phyloP scores from a whole-genome alignment of 2,888 invertebrate species.

The Litoditis marina region DNA sequence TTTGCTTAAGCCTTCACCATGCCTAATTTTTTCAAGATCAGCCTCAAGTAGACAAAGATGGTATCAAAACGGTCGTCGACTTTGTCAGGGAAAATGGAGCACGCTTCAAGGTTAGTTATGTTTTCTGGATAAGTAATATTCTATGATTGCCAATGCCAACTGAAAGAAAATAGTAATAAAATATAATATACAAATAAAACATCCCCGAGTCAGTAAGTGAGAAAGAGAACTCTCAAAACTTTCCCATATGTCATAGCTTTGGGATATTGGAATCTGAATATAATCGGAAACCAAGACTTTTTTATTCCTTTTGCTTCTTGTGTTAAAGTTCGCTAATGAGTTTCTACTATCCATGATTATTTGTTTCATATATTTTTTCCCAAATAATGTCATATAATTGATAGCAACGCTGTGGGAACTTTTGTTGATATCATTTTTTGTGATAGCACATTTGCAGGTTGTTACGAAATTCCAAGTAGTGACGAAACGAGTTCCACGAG shows the following conservation, averaged over 20 bases:
- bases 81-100: conserved; percentile 41
- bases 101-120: conserved; percentile 30
- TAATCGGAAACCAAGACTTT: not conserved
- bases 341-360: too few species aligned
- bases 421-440: not conserved
- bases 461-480: conserved; percentile 72
- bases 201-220: too few species aligned
- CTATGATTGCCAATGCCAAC: too few species aligned
- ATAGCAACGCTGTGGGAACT: too few species aligned
- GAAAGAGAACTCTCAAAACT: too few species aligned
- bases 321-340: too few species aligned
- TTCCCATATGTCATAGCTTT: not conserved
- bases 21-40: conserved; percentile 20
- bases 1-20: too few species aligned
- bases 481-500: conserved; percentile 72
- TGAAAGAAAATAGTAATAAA: too few species aligned
- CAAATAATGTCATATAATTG: too few species aligned
- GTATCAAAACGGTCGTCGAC: conserved; percentile 44
- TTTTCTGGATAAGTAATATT: too few species aligned
- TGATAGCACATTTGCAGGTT: conserved; percentile 59
- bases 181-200: too few species aligned
- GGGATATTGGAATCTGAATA: not conserved
- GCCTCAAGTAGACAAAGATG: conserved; percentile 33
- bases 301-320: not conserved
- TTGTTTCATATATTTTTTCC: too few species aligned